Evolutionary conservation across 2,113 vertebrate species (phyloP).

Genomic region (Ochotona princeps): DNA sequence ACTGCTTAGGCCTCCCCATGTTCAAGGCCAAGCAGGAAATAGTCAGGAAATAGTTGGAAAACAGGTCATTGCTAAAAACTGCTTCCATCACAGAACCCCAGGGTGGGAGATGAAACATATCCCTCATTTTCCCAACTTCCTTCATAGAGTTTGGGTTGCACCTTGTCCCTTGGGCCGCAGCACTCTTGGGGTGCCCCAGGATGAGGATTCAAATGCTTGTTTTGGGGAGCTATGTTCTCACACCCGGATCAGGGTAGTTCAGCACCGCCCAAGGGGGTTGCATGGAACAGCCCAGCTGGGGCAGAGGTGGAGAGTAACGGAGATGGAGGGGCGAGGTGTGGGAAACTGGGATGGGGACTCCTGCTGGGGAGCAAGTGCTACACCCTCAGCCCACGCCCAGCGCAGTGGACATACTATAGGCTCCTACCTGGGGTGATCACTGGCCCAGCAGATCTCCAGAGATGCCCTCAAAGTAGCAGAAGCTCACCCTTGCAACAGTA

Average conservation of each 20-base stretch:
- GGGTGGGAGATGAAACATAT: neutral
- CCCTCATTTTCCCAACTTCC: neutral
- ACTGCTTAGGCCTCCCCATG: neutral
- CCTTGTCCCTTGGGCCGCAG: neutral
- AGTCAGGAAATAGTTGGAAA: no score
- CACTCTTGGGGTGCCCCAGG: no score
- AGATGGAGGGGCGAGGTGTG: neutral
- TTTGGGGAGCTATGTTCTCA: neutral
- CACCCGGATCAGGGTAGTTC: neutral
- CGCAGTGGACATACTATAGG: neutral
- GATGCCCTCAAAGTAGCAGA: neutral
- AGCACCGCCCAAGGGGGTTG: neutral
- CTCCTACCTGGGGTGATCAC: neutral
- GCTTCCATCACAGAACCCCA: neutral
- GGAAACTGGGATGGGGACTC: neutral
- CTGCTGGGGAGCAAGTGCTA: rapidly evolving
- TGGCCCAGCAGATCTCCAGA: neutral
- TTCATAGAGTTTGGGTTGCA: neutral
- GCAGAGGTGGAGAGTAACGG: rapidly evolving
- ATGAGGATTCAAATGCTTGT: no score
- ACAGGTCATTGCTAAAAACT: no score
- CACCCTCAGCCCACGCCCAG: neutral
- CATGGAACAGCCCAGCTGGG: neutral
- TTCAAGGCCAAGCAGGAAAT: neutral
- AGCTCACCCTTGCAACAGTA: neutral